Evolutionary conservation across 2,888 invertebrate genomes (phyloP), one percentile per base, ranked within the genome.

Genomic region (Vesta saturnalis): DNA sequence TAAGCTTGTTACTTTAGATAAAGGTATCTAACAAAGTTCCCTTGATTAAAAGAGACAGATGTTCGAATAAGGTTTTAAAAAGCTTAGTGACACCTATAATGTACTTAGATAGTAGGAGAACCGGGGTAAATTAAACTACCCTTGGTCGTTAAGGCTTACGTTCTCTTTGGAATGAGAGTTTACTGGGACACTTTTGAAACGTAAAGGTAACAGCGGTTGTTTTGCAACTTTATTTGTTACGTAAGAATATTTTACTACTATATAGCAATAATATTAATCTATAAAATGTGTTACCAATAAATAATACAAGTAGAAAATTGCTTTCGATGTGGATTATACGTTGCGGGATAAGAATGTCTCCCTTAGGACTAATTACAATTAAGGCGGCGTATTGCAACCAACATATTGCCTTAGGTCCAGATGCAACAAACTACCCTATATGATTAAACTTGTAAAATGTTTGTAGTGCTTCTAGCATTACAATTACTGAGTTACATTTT

Each of bases 21-120:
- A 73, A 76, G 72, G 72, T 59, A 71, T 63, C 73, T 72, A 72
- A 75, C 76, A 74, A 75, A 73, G 70, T 76, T 72, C 60, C 71
- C 70, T 73, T 74, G 73, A 76, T 76, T 76, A 76, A 71, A 70
- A 68, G 73, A 74, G 74, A 77, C 73, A 75, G 74, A 74, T 75
- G 76, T 73, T 75, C 72, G 72, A 77, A 74, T 76, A 74, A 71
- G 72, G 76, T 71, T 75, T 77, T 74, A 69, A 75, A 77, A 77
- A 74, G 76, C 74, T 77, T 72, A 75, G 73, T 69, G 64, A 64
- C 71, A 76, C 73, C 72, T 73, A 72, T 73, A 73, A 76, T 72
- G 72, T 74, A 69, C 76, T 76, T 73, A 74, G 54, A 49, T 23
- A 66, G 69, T 66, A 74, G 71, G 71, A 64, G 46, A 21, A 63